Evolutionary conservation across 2,113 vertebrate species (phyloP), one percentile per base, ranked within the genome.

Genomic region (Triplophysa rosa): DNA sequence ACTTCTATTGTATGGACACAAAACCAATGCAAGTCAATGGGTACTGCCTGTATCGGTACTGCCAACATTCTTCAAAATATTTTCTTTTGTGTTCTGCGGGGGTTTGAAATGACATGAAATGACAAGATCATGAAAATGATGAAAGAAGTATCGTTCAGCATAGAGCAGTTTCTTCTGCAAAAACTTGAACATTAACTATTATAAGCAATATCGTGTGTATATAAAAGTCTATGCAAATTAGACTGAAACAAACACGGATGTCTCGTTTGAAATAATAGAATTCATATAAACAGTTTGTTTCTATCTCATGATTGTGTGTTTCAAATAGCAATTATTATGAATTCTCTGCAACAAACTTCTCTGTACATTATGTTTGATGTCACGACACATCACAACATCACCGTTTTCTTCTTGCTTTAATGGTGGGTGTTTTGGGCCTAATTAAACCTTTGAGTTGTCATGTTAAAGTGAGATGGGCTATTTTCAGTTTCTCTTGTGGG

Each of bases 361-460:
- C 19, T 8, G 56, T 21, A 56, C 49, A 71, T 73, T 42, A 42
- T 26, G 37, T 13, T 47, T 24, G 72, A 29, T 49, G 40, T 63
- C 72, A 29, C 1, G 11, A 26, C 61, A 63, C 61, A 63, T 63
- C 61, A 47, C 58, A 47, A 10, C 72, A 26, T 62, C 71, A 24
- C 8, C 21, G 6, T 49, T 49, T 81, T 68, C 37, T 26, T 24
- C 9, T 37, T 21, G 26, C 11, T 68, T 24, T 62, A 21, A 3
- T 75, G 58, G 64, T 67, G 72, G 54, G 67, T 72, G 66, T 66
- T 66, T 77, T 62, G 29, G 2, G 23, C 63, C 23, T 67, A 71
- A 83, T 77, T 71, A 80, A 77, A 68, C 26, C 49, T 21, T 58
- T 74, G 59, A 58, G 68, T 67, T 81, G 64, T 72, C 67, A 69